phyloP scores from a whole-genome alignment of 2,797 vertebrate species.

The Myioborus melanocephalus region DNA sequence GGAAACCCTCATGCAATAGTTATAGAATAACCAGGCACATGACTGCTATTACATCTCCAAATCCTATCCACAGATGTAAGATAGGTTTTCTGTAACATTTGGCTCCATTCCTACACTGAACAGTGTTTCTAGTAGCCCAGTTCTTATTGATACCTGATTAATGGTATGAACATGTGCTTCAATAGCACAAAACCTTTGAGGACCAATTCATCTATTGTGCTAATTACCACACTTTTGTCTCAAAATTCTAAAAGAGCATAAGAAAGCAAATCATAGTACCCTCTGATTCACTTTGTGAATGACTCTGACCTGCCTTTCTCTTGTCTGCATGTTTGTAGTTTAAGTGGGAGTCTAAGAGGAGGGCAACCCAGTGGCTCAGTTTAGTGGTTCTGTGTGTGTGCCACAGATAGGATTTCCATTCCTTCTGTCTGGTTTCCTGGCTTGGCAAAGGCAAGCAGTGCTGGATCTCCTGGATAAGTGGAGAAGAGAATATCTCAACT shows the following conservation, averaged over 20 bases:
- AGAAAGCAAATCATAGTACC: not conserved
- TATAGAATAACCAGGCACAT: not conserved
- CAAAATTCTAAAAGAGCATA: not conserved
- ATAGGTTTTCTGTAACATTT: not conserved
- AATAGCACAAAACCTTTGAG: not conserved
- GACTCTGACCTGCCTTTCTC: not conserved
- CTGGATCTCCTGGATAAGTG: conserved; percentile 1
- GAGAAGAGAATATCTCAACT: conserved; percentile 7
- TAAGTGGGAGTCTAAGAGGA: not conserved
- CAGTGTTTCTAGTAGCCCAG: not conserved
- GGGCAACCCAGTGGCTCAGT: not conserved
- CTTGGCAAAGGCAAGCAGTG: not conserved
- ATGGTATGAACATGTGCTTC: not conserved
- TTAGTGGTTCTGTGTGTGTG: not conserved
- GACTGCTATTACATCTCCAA: not conserved
- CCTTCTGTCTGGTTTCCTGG: conserved; percentile 39
- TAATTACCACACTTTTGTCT: not conserved
- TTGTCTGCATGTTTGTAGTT: not conserved
- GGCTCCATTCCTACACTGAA: not conserved
- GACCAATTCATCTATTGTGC: not conserved
- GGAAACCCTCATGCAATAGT: not conserved
- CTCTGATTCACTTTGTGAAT: not conserved
- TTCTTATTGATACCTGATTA: not conserved
- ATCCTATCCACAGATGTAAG: not conserved
- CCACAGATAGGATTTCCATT: conserved; percentile 39